Evolutionary conservation across 2,797 vertebrate genomes (phyloP).

Genomic region (Chelon auratus): DNA sequence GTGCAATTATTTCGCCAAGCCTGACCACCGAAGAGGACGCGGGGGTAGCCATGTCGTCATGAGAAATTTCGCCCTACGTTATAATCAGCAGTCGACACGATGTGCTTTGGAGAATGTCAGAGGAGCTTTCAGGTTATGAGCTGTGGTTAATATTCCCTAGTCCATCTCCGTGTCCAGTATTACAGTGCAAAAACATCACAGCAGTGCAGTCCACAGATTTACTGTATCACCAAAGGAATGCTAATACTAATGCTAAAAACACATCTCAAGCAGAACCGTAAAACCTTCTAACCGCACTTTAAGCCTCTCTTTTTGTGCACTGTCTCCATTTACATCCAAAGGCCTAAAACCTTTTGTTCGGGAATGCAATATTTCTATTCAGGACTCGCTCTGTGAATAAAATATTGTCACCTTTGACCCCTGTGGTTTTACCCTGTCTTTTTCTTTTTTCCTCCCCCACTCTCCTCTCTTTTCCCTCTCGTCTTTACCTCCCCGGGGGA

Average conservation of each 20-base stretch:
- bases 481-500: slow-evolving; percentile 75
- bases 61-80: slow-evolving; percentile 44
- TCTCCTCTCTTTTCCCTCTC: slow-evolving; percentile 70
- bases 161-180: slow-evolving; percentile 19
- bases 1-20: slow-evolving; percentile 67
- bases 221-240: slow-evolving; percentile 61
- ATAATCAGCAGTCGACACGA: slow-evolving; percentile 53
- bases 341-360: slow-evolving; percentile 66
- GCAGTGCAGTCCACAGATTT: slow-evolving; percentile 46
- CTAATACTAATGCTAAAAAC: slow-evolving; percentile 63
- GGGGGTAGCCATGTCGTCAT: slow-evolving; percentile 67
- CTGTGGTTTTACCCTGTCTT: slow-evolving; percentile 91
- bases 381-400: slow-evolving; percentile 95
- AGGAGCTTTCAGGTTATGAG: slow-evolving; percentile 49
- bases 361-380: slow-evolving; percentile 99
- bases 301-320: slow-evolving; percentile 55
- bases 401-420: slow-evolving; percentile 95
- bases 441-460: slow-evolving; percentile 17
- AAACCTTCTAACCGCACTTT: slow-evolving; percentile 60
- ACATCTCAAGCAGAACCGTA: slow-evolving; percentile 33
- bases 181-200: slow-evolving; percentile 58
- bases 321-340: slow-evolving; percentile 72
- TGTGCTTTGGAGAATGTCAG: slow-evolving; percentile 61
- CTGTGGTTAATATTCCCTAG: slow-evolving; percentile 49
- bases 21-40: slow-evolving; percentile 62